Conservation (phyloP, 2,888 invertebrate genomes). For the Ceramica pisi region DNA sequence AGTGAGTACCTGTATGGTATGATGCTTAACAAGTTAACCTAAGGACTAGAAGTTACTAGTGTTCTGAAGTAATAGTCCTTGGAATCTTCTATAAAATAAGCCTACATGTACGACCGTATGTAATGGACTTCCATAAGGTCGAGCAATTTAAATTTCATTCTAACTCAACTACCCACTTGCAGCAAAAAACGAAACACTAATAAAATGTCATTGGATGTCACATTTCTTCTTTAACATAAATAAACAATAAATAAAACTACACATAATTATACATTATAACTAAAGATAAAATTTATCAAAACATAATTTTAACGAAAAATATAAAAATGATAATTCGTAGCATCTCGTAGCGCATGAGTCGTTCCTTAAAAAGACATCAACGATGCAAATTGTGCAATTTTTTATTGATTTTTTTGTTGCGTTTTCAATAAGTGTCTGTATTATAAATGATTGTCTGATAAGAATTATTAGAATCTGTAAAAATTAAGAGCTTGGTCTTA, state of each 20-base stretch:
- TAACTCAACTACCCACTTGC: background rate
- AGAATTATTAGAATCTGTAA: background rate
- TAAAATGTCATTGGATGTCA: constrained; percentile 29
- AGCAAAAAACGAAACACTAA: background rate
- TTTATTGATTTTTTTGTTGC: constrained; percentile 15
- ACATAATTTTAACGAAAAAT: constrained; percentile 24
- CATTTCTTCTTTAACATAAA: constrained; percentile 20
- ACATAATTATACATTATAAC: constrained; percentile 15
- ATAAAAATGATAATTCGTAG: constrained; percentile 21
- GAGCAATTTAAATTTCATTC: background rate
- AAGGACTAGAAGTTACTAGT: background rate
- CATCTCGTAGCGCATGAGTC: constrained; percentile 47
- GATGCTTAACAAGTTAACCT: background rate
- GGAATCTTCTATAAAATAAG: background rate
- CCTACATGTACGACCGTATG: background rate
- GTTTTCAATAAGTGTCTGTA: constrained; percentile 2
- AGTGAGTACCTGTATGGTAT: background rate
- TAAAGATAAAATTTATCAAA: constrained; percentile 31
- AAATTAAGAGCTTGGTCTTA: background rate
- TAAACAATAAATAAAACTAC: constrained; percentile 33
- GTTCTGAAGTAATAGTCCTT: background rate
- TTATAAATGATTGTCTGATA: background rate
- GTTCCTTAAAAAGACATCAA: constrained; percentile 76
- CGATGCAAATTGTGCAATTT: constrained; percentile 53
- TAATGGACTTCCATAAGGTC: background rate